Evolutionary conservation across 1,140 invertebrate species (phyloP), one percentile per base, ranked within the genome.

Genomic region (Cotesia vestalis): DNA sequence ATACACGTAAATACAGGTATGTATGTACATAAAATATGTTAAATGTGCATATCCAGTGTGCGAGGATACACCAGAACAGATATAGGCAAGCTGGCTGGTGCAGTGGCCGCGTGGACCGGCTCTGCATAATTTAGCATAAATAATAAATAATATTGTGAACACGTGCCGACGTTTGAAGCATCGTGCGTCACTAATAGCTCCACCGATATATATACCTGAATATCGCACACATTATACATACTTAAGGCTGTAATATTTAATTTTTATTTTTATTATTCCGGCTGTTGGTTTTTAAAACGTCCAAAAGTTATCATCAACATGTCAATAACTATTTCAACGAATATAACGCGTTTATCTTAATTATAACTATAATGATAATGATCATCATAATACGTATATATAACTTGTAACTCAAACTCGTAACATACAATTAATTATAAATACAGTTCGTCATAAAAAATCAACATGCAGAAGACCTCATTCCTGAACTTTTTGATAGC

Each of bases 141-240:
- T 77, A 77, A 77, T 77, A 77, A 77, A 77, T 75, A 77, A 77
- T 77, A 77, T 75, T 71, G 74, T 70, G 69, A 75, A 77, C 69
- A 77, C 76, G 76, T 77, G 76, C 74, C 76, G 66, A 63, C 61
- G 69, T 64, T 69, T 76, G 70, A 73, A 57, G 66, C 69, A 46
- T 66, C n/a, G 52, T 72, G 74, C 62, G 75, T 76, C 72, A 76
- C 74, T 73, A 76, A 76, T 72, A 74, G 64, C 63, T 40, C 52
- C 40, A 52, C 60, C 27, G 62, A 53, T 61, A 53, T 40, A 40
- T 66, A 62, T 63, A 34, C 46, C 53, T 59, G 52, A 71, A 57
- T 40, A 40, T 67, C 46, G 34, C 34, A 51, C 70, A 53, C 57
- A 71, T 46, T 8, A 46, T 46, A 6, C 40, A 46, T 46, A 46